phyloP scores from a whole-genome alignment of 2,113 vertebrate species.

The Odocoileus hemionus region DNA sequence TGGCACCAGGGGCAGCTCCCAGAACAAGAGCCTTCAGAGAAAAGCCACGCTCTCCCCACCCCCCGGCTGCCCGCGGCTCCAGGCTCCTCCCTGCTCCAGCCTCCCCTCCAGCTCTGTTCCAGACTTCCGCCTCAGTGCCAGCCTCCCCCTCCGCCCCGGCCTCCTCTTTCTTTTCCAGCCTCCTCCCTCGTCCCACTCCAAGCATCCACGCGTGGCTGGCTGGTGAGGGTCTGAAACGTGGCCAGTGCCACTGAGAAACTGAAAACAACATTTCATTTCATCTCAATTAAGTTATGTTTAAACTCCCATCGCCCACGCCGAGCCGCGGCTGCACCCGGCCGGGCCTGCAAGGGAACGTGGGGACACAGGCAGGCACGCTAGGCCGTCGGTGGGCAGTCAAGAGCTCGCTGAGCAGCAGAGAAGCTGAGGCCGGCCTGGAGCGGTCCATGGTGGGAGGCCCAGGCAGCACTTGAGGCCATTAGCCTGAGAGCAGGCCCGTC shows the following conservation, averaged over 20 bases:
- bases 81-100: not conserved
- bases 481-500: not conserved
- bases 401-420: not conserved
- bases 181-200: not conserved
- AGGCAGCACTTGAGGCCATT: not conserved
- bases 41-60: not conserved
- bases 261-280: not conserved
- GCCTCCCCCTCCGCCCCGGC: not conserved
- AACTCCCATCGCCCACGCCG: rapidly evolving
- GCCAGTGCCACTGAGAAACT: not conserved
- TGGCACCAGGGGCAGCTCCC: not conserved
- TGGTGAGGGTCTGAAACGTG: not conserved
- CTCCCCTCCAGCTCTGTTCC: not conserved
- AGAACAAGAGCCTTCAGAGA: not conserved
- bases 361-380: rapidly evolving
- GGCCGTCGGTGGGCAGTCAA: rapidly evolving
- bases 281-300: not conserved
- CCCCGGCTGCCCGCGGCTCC: not conserved
- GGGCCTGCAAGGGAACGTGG: not conserved
- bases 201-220: rapidly evolving
- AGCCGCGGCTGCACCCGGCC: not conserved
- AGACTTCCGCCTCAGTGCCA: not conserved
- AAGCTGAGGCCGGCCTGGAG: rapidly evolving
- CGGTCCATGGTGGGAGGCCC: not conserved
- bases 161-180: not conserved